phyloP scores from a whole-genome alignment of 2,888 invertebrate genomes.

The Cryptus armator region DNA sequence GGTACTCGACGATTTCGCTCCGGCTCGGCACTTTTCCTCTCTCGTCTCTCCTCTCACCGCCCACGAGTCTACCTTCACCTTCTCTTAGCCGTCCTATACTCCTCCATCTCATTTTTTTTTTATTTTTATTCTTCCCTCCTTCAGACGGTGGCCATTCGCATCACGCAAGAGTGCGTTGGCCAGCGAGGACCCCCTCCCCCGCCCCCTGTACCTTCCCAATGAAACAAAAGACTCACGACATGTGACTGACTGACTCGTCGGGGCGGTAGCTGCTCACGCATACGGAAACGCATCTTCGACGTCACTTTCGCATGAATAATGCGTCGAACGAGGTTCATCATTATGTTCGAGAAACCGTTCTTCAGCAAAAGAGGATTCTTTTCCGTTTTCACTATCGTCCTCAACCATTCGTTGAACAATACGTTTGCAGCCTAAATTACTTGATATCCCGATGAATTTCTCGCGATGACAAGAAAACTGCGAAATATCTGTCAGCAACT shows the following conservation, averaged over 20 bases:
- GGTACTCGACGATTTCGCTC: constrained; percentile 69
- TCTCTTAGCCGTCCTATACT: constrained; percentile 36
- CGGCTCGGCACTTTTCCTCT: constrained; percentile 61
- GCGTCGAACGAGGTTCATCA: constrained; percentile 28
- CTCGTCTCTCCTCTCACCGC: constrained; percentile 28
- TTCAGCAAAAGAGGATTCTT: neutral
- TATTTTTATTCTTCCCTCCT: constrained; percentile 11
- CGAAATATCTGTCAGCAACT: too few species aligned
- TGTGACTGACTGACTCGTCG: constrained; percentile 46
- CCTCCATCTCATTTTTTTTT: constrained; percentile 38
- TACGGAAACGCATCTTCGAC: constrained; percentile 53
- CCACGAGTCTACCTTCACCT: constrained; percentile 50
- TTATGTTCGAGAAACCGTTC: neutral
- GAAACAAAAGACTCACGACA: constrained; percentile 38
- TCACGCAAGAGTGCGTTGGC: constrained; percentile 63
- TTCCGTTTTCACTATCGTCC: neutral
- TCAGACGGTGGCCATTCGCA: constrained; percentile 42
- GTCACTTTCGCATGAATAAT: constrained; percentile 56
- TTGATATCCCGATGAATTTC: too few species aligned
- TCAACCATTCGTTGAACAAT: neutral
- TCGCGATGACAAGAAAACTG: too few species aligned
- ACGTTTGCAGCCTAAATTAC: too few species aligned
- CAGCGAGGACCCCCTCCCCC: constrained; percentile 29
- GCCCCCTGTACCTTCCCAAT: constrained; percentile 8
- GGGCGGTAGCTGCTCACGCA: constrained; percentile 39